Conservation (phyloP, 2,888 invertebrate species). For the Acanthopleura granulata region DNA sequence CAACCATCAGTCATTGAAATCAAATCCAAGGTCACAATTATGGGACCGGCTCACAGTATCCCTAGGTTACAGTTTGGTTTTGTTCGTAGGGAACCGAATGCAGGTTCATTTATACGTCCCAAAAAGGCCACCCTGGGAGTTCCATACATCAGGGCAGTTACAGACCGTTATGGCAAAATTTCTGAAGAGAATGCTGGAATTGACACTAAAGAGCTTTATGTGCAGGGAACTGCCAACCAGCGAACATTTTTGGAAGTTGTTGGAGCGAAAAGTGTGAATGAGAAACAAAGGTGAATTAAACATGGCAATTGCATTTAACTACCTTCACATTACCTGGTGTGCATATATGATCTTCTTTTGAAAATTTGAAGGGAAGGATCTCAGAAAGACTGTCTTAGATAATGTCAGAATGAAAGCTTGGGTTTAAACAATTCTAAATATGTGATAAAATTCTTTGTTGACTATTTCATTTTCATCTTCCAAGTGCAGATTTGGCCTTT, state of each 20-base stretch:
- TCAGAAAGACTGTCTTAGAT: no score
- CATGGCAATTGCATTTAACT: background rate
- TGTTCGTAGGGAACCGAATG: conserved; percentile 77
- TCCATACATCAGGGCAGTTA: conserved; percentile 82
- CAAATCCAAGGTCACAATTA: no score
- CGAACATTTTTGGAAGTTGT: conserved; percentile 84
- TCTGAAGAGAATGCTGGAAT: conserved; percentile 62
- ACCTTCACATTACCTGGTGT: no score
- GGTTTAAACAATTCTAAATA: no score
- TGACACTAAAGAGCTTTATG: conserved; percentile 55
- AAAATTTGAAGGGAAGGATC: no score
- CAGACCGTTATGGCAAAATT: conserved; percentile 75
- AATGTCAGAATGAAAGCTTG: no score
- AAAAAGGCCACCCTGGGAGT: conserved; percentile 83
- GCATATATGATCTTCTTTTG: no score
- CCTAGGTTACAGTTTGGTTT: conserved; percentile 1
- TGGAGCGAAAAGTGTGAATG: conserved; percentile 87
- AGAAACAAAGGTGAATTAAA: conserved; percentile 73
- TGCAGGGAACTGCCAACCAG: conserved; percentile 46
- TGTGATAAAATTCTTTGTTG: no score
- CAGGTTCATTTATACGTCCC: conserved; percentile 90
- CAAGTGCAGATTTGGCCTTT: no score
- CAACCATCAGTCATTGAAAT: no score
- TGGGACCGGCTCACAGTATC: no score
- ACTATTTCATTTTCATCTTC: no score